Base-by-base conservation (phyloP, 2,113 vertebrate genomes). In the Aptenodytes forsteri region DNA sequence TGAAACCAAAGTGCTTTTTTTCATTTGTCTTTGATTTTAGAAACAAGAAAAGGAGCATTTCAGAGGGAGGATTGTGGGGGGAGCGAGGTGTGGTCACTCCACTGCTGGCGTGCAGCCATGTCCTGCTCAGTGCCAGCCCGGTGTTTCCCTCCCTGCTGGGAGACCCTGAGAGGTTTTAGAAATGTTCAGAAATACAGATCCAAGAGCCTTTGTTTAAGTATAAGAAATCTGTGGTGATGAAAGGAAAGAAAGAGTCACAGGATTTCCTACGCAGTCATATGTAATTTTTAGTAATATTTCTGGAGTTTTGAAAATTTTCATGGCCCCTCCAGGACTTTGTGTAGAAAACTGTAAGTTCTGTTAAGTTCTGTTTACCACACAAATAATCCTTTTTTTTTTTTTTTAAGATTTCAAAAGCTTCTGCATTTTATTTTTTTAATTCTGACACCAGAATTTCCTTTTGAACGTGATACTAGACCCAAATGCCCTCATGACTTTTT, bases 81-180 rank as follows among this genome's bases (percentile, higher is more conserved):
- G 20, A 77, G 26, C 0, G 2, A 61, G 38, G 16, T 11, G 2
- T 22, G 2, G 3, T 52, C 55, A 49, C 1, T 1, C 20, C 49
- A 10, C 32, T 38, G 1, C 64, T 71, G 38, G 25, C 10, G 0
- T 40, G 13, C 0, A 1, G 44, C 82, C 16, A 6, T 14, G 7
- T 73, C 42, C 54, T 83, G 71, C 67, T 83, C 76, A 34, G 49
- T 16, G 49, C 81, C 67, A 73, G 25, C 67, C 55, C 1, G 2
- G 27, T 36, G 36, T 83, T 91, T 32, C 72, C 32, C 61, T 83
- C 40, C 38, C 64, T 84, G 46, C 95, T 87, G 73, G 56, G 69
- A 91, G 54, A 82, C 52, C 20, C 50, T 49, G 40, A n/a, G 50
- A 78, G 23, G 12, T 62, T 77, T 72, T 66, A 56, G 52, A 71